Conservation (phyloP, 2,888 invertebrate species). For the Iphiclides podalirius region DNA sequence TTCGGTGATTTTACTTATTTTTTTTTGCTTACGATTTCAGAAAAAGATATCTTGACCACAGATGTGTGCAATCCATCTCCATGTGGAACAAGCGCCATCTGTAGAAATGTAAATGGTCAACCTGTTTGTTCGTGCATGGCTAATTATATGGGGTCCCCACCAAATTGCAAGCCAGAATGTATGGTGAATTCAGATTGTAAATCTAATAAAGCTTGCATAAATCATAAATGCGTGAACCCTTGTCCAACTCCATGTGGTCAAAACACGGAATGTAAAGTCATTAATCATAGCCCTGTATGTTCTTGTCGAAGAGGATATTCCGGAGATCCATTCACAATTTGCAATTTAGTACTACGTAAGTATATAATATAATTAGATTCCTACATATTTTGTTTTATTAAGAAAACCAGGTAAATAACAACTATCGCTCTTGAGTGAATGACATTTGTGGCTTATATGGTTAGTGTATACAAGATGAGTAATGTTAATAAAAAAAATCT, state of each 20-base stretch:
- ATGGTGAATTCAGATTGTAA: constrained; percentile 83
- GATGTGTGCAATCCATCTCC: constrained; percentile 87
- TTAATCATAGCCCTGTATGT: constrained; percentile 87
- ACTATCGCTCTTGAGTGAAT: too few relatives aligned
- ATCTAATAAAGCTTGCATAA: constrained; percentile 82
- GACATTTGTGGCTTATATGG: too few relatives aligned
- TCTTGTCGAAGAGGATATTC: constrained; percentile 83
- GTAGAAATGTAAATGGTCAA: constrained; percentile 84
- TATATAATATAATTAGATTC: constrained; percentile 26
- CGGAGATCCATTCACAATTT: constrained; percentile 85
- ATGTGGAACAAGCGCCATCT: constrained; percentile 86
- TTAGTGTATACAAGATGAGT: too few relatives aligned
- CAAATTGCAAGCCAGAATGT: constrained; percentile 83
- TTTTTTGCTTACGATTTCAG: constrained; percentile 42
- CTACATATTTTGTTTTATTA: too few relatives aligned
- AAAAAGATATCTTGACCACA: constrained; percentile 47
- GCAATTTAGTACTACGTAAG: constrained; percentile 79
- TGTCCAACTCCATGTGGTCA: constrained; percentile 85
- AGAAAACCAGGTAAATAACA: too few relatives aligned
- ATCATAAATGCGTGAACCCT: constrained; percentile 84
- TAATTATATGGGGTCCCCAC: constrained; percentile 83
- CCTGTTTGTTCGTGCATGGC: constrained; percentile 86
- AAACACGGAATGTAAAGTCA: constrained; percentile 84
- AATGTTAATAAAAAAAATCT: too few relatives aligned
- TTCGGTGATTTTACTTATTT: not conserved